These are phyloP conservation scores for Acanthaster planci DNA, from an alignment of 35 echinoderm and acorn worm genomes.

Conservation along the genomic window DNA sequence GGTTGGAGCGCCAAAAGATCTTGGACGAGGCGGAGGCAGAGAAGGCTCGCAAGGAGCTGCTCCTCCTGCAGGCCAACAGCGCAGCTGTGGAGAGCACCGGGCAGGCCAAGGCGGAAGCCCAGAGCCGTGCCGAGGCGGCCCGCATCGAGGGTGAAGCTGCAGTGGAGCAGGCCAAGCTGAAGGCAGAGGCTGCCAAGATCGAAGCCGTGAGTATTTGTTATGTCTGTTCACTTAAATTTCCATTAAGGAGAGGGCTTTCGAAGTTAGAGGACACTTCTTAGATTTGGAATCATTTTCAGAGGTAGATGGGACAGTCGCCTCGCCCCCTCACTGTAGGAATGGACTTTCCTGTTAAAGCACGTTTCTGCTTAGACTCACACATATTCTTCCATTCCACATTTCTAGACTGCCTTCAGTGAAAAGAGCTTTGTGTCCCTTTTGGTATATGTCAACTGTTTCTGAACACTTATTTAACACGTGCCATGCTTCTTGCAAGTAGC, in stretches of 20 bases:
- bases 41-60: slow-evolving; percentile 94
- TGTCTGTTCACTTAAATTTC: neutral
- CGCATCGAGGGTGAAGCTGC: slow-evolving; percentile 96
- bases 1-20: slow-evolving; percentile 97
- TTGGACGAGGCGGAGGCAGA: slow-evolving; percentile 94
- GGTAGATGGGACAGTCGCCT: neutral
- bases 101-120: slow-evolving; percentile 96
- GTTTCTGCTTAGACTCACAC: too few relatives aligned
- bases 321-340: neutral
- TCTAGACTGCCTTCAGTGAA: too few relatives aligned
- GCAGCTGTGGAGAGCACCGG: slow-evolving; percentile 98
- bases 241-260: neutral
- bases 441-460: too few relatives aligned
- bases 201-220: slow-evolving; percentile 81
- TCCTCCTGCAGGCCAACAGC: slow-evolving; percentile 97
- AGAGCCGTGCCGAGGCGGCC: slow-evolving; percentile 91
- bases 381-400: too few relatives aligned
- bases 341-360: too few relatives aligned
- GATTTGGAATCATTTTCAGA: neutral
- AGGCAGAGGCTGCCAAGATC: slow-evolving; percentile 96
- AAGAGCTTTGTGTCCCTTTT: too few relatives aligned
- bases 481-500: too few relatives aligned
- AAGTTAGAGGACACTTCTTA: neutral
- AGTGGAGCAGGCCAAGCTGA: slow-evolving; percentile 93
- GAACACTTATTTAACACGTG: too few relatives aligned